Base-by-base conservation (phyloP, 2,797 vertebrate species). In the Takifugu ocellatus region DNA sequence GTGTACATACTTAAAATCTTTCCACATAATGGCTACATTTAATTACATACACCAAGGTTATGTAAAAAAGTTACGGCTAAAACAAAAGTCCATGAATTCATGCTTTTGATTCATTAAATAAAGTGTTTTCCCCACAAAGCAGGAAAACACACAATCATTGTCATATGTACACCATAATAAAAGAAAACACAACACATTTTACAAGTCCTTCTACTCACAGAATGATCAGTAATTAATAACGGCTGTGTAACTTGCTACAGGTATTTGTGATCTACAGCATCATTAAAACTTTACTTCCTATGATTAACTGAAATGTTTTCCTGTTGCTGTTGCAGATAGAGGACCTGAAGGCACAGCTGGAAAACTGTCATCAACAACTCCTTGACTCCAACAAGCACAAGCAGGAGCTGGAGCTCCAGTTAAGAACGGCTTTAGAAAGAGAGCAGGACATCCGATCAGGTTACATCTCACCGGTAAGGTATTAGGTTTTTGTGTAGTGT, bases 401-500 rank as follows among this genome's bases (percentile, higher is more conserved):
- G 66, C 83, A 86, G 78, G 88, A 89, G 56, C 86, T 93, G 65
- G 92, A 93, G 73, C 75, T 85, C 14, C 90, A 92, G 74, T 88
- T 93, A 57, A 86, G 86, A 59, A 83, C 68, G 0, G 90, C 91
- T 46, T 56, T 92, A 59, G 91, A 90, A 42, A 78, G 88, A 52
- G 92, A 93, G 69, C 90, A 91, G 54, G 89, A 92, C 60, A 25
- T 88, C 59, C 89, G 89, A 1, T 49, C 83, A 0, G 92, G 92
- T 36, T 93, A 92, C 82, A 89, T 93, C 79, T 93, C 92, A 25
- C 92, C 91, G 79, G 92, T 93, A 86, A 89, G 90, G 77, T 29
- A 5, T 12, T 5, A 21, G 25, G 21, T 25, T 48, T 25, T 33
- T 26, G 7, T 49, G 36, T 49, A 48, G 26, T 16, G 55, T 25